Evolutionary conservation across 2,113 vertebrate species (phyloP), one percentile per base, ranked within the genome.

Genomic region (Sinosuthora webbiana): DNA sequence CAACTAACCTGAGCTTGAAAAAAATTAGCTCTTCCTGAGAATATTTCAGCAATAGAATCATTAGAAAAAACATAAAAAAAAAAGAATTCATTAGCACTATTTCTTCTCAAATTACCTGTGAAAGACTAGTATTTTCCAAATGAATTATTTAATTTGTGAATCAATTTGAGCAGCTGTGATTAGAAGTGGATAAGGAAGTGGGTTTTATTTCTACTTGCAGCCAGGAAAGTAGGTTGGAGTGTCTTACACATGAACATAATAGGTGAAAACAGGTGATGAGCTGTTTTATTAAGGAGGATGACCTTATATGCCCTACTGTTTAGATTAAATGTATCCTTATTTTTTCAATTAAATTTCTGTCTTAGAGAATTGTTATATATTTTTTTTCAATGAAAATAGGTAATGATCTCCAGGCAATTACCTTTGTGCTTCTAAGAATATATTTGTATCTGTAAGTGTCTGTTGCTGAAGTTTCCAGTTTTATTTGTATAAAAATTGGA

Each of bases 101-200:
- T 64, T 62, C 30, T 65, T 78, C 9, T 42, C 23, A 71, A 31
- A 82, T 88, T 81, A 44, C 21, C 10, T 80, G 10, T 55, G 33
- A 64, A 92, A 70, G 24, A 69, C 7, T 44, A 7, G 1, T n/a
- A 47, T 91, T 94, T 94, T 87, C 18, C 30, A 95, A 73, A 76
- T 60, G 1, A 77, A 77, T 87, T 77, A 83, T 76, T 90, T 94
- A 83, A 82, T 82, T 76, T 71, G 15, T 67, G 56, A 89, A 81
- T 77, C 19, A 75, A 44, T 91, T 71, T 60, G n/a, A 91, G 25
- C 35, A 92, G 23, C n/a, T 94, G 30, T 77, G 78, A 95, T 95
- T 94, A 94, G 37, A 96, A 94, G 81, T 82, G 91, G 53, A 57
- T 74, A 60, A 89, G 79, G 74, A 92, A 90, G 75, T 45, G 41